Base-by-base conservation (phyloP, 2,113 vertebrate genomes). In the Ammodytes marinus region DNA sequence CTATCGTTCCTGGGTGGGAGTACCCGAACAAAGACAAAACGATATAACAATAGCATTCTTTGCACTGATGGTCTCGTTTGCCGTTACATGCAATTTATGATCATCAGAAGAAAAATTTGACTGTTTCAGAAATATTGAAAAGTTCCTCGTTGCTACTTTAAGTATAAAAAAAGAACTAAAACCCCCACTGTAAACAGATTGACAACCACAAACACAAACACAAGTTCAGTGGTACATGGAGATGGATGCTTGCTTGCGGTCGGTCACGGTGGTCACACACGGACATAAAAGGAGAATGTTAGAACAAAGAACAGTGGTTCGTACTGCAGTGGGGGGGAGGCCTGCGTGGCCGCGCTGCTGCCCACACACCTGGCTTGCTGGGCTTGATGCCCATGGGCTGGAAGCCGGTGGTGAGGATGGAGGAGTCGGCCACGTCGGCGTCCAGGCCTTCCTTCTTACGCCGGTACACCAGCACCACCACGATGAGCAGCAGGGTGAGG, bases 351-450 rank as follows among this genome's bases (percentile, higher is more conserved):
- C 93, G 94, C 50, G 94, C 92, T 66, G 94, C 92, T 66, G 92
- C 93, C 94, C 94, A 92, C 94, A 95, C 94, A 99, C 98, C 98
- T 91, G 97, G 97, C 96, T 99, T 99, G 95, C 96, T 97, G 93
- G 98, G 97, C 94, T 99, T 99, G 95, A 98, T 97, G 95, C 98
- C 97, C 95, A 99, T 98, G 0, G 98, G 98, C 96, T 99, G 98
- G 91, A 99, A 99, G 93, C 97, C 98, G 1, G 98, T 97, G 5
- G 98, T 99, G 93, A 99, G 97, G 89, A 99, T 99, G 91, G 98
- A 99, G 3, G 98, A 99, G 94, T 99, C 98, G 0, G 98, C 97
- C 86, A 99, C 98, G 0, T 99, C 98, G 0, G 98, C 96, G 0
- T 99, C 98, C 87, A 99, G 93, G 57, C 97, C 97, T 65, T 97